Conservation (phyloP, 1,140 invertebrate species). For the Pseudobourletiella spinata region DNA sequence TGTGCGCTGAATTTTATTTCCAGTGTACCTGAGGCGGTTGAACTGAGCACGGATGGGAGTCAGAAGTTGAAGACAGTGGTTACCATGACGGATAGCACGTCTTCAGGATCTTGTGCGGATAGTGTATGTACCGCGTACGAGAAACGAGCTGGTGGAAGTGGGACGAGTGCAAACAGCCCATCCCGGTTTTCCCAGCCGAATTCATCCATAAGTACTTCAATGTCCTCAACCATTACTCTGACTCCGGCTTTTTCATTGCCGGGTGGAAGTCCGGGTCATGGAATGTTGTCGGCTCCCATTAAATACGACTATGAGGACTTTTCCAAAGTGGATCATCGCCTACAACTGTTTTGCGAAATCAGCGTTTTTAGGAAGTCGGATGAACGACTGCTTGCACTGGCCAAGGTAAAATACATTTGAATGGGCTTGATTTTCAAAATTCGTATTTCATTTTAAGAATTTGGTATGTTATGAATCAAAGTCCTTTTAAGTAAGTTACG, state of each 20-base stretch:
- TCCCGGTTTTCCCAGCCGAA: neutral
- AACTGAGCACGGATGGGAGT: no score
- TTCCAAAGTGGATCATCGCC: constrained; percentile 26
- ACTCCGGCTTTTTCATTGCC: constrained; percentile 5
- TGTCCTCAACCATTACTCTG: neutral
- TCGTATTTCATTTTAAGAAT: no score
- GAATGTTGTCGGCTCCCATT: constrained; percentile 11
- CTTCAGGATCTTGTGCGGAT: constrained; percentile 30
- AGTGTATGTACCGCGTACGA: constrained; percentile 31
- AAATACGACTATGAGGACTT: constrained; percentile 31
- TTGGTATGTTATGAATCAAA: no score
- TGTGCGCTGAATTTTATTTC: no score
- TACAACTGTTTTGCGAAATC: constrained; percentile 28
- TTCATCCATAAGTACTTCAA: neutral
- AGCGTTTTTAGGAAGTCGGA: constrained; percentile 24
- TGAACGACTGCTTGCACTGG: constrained; percentile 19
- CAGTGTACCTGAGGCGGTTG: no score
- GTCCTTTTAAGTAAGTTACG: no score
- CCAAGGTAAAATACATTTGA: constrained; percentile 21
- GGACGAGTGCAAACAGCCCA: constrained; percentile 2
- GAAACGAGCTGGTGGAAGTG: constrained; percentile 10
- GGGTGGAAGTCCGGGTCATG: constrained; percentile 8
- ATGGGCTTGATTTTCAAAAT: no score
- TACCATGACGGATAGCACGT: constrained; percentile 30
- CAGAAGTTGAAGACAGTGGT: no score